phyloP scores from a whole-genome alignment of 2,888 invertebrate genomes.

The Parnassius mnemosyne region DNA sequence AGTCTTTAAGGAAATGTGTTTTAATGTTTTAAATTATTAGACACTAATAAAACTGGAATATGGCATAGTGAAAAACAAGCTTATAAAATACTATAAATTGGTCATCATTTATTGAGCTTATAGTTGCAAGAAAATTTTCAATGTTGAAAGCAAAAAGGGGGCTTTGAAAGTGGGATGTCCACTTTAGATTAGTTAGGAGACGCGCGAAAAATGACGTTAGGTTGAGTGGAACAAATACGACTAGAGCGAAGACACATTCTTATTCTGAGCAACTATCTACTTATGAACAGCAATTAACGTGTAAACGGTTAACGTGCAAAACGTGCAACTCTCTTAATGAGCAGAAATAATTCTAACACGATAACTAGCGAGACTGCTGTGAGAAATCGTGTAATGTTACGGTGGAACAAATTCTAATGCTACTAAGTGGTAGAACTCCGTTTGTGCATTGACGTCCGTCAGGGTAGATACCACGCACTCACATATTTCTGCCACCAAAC shows the following conservation, averaged over 20 bases:
- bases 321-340: constrained; percentile 3
- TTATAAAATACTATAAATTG: not conserved
- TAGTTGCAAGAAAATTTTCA: not conserved
- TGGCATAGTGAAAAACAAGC: constrained; percentile 5
- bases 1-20: no score
- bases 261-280: constrained; percentile 3
- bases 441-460: no score
- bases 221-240: constrained; percentile 1
- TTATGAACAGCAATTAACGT: constrained; percentile 13
- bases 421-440: no score
- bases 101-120: not conserved
- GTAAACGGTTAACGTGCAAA: constrained; percentile 7
- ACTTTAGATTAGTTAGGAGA: constrained; percentile 1
- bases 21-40: not conserved
- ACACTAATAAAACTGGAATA: constrained; percentile 3
- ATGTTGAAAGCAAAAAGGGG: constrained; percentile 8
- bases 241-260: constrained; percentile 10
- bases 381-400: no score
- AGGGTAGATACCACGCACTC: no score
- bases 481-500: no score
- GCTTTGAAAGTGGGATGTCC: constrained; percentile 5
- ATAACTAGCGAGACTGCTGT: not conserved
- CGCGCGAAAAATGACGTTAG: constrained; percentile 2
- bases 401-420: no score
- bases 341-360: not conserved